Base-by-base conservation (phyloP, 2,888 invertebrate species). In the Coremacera marginata region DNA sequence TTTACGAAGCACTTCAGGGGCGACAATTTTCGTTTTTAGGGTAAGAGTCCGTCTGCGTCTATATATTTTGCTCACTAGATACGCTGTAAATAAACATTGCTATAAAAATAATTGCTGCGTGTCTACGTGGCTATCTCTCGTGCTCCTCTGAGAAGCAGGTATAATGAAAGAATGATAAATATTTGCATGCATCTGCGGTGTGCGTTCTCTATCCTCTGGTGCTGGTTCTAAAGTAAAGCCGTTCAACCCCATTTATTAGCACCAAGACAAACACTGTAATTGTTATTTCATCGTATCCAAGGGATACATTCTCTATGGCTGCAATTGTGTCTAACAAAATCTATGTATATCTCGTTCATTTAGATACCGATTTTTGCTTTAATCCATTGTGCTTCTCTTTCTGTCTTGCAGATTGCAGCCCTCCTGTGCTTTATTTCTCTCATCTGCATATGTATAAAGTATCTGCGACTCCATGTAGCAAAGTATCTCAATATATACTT, bases 231-330 rank as follows among this genome's bases (percentile, higher is more conserved):
- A 19, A 14, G 3, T 27, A 60, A 55, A 55, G 55, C 7, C 19
- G 16, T 11, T 27, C 19, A 55, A 55, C 19, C 55, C 19, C 25
- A 22, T 9, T 27, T 22, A 60, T 27, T 11, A 14, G 22, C 55
- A 44, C 44, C 44, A 60, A 60, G 11, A 27, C 60, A 60, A 25
- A 27, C 67, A 19, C 19, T 22, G 2, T 25, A 22, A 19, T 57
- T 60, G 60, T 71, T 71, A 57, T 71, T 71, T 67, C 7, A 19
- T 27, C 9, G 75, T 75, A 68, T 75, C 75, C 75, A 75, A 65
- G 55, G 75, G 75, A 75, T 75, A 75, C 75, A 16, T 22, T 16
- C 16, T 71, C 57, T 67, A 11, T n/a, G 44, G 44, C 49, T 14
- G 9, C 72, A 27, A 22, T 62, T 25, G 62, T 57, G 19, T 70